Conservation (phyloP, 1,140 invertebrate genomes). For the Cydia strobilella region DNA sequence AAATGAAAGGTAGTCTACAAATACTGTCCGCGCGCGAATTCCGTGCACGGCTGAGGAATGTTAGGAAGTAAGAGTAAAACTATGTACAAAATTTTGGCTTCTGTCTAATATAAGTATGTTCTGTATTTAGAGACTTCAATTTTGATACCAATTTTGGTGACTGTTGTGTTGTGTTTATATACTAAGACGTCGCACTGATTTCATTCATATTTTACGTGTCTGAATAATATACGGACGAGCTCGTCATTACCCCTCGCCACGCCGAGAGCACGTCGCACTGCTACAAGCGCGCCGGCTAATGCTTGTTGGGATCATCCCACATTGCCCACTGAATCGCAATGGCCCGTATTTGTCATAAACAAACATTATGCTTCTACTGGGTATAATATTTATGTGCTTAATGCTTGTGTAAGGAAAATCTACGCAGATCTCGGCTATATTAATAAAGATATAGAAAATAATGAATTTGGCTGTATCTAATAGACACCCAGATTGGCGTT, state of each 20-base stretch:
- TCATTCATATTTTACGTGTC: not conserved
- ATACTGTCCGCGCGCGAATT: too few species aligned
- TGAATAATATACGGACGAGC: not conserved
- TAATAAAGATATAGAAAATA: too few species aligned
- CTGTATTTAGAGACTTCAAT: too few species aligned
- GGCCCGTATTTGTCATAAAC: not conserved
- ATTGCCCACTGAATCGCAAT: not conserved
- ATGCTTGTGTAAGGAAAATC: not conserved
- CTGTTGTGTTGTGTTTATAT: too few species aligned
- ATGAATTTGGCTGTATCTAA: not conserved
- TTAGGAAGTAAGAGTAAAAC: too few species aligned
- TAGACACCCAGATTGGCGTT: not conserved
- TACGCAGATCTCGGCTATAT: not conserved
- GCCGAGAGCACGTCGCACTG: constrained; percentile 4
- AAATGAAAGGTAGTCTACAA: too few species aligned
- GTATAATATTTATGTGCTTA: not conserved
- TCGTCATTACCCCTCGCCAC: not conserved
- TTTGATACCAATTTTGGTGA: too few species aligned
- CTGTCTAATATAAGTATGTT: too few species aligned
- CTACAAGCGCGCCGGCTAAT: not conserved
- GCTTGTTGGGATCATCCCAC: constrained; percentile 23
- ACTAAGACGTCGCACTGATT: too few species aligned
- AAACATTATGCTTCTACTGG: not conserved
- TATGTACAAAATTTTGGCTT: too few species aligned
- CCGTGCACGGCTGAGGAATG: too few species aligned